phyloP scores from a whole-genome alignment of 1,140 invertebrate genomes.

The Drosophila sturtevanti region DNA sequence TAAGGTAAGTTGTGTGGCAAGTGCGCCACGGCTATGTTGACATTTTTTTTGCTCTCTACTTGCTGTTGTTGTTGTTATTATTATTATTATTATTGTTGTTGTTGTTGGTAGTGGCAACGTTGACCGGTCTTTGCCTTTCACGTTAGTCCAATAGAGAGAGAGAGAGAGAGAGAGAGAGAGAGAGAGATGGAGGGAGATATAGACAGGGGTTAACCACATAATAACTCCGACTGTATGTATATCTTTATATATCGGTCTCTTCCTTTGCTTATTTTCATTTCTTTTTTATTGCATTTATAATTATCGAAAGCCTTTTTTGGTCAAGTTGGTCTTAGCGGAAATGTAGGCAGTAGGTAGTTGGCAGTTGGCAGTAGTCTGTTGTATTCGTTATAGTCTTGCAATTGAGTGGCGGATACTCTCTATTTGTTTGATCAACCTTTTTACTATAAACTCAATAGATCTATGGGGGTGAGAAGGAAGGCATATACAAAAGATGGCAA shows the following conservation, averaged over 20 bases:
- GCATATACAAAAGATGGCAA: constrained; percentile 2
- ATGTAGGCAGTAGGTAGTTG: constrained; percentile 33
- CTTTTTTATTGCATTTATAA: constrained; percentile 46
- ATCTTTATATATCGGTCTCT: neutral
- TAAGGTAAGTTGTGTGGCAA: constrained; percentile 56
- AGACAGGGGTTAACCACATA: constrained; percentile 2
- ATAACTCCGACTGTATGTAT: neutral
- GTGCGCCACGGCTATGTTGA: constrained; percentile 62
- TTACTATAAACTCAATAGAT: neutral
- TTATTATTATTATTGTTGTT: neutral
- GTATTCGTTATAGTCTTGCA: too few relatives aligned
- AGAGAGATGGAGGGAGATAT: too few relatives aligned
- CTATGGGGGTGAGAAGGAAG: neutral
- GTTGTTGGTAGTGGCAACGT: constrained; percentile 31
- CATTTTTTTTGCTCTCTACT: constrained; percentile 41
- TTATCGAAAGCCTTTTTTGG: constrained; percentile 69
- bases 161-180: constrained; percentile 11
- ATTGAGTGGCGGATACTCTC: constrained; percentile 20
- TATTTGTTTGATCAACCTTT: constrained; percentile 1
- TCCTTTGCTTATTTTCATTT: neutral
- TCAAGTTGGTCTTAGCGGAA: constrained; percentile 54
- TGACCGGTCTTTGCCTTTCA: constrained; percentile 76
- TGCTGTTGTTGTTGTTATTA: constrained; percentile 22
- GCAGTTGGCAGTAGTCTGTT: too few relatives aligned
- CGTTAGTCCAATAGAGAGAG: constrained; percentile 40